A percentile compares a stretch with the other conserved stretches of the same genome.
These are phyloP conservation scores for Drosophila azteca DNA, from an alignment of 1,140 invertebrate species.

Conservation along the genomic window DNA sequence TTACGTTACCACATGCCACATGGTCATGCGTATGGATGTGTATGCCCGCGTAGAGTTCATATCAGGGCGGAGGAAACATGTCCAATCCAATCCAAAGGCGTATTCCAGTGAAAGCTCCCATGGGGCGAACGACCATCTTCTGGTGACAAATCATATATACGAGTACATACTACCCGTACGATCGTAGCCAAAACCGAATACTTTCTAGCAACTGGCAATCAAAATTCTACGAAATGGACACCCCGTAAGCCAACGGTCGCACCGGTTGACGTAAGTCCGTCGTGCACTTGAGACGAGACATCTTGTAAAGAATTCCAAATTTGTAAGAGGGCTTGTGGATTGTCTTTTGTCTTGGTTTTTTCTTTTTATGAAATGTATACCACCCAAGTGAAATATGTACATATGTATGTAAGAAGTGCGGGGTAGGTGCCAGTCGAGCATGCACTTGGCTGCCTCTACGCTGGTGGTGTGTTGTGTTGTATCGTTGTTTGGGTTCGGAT, in stretches of 20 bases:
- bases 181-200: too few relatives aligned
- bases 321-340: not conserved
- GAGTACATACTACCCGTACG: too few relatives aligned
- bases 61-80: conserved; percentile 17
- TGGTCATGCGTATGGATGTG: not conserved
- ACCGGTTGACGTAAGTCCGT: too few relatives aligned
- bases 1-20: conserved; percentile 25
- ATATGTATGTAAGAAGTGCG: conserved; percentile 1
- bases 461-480: conserved; percentile 23
- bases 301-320: too few relatives aligned
- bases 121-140: too few relatives aligned
- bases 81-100: too few relatives aligned
- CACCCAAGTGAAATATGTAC: not conserved
- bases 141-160: too few relatives aligned
- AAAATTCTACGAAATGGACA: too few relatives aligned
- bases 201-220: too few relatives aligned
- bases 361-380: conserved; percentile 23
- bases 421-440: conserved; percentile 39
- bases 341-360: conserved; percentile 24
- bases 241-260: too few relatives aligned
- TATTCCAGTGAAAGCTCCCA: too few relatives aligned
- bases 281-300: too few relatives aligned
- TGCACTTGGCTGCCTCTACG: conserved; percentile 20
- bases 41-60: conserved; percentile 16
- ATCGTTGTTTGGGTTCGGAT: conserved; percentile 26